Conservation (phyloP, 2,113 vertebrate species). For the Entomyzon cyanotis region DNA sequence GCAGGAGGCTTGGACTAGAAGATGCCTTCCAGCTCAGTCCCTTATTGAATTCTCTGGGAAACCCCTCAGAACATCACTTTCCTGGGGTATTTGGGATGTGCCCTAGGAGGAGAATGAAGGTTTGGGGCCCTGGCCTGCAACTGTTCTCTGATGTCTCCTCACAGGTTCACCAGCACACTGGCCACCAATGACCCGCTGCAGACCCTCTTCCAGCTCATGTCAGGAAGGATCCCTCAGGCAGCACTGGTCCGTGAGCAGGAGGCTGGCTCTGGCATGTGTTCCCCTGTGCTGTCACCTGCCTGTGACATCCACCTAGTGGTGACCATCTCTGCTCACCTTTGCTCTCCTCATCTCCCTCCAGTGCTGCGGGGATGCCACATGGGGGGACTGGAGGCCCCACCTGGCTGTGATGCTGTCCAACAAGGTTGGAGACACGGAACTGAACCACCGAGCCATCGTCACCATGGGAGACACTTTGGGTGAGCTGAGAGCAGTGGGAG, state of each 20-base stretch:
- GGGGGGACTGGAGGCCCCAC: slow-evolving; percentile 92
- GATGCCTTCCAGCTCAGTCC: neutral
- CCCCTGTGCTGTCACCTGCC: neutral
- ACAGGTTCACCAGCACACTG: slow-evolving; percentile 88
- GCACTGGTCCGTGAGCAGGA: slow-evolving; percentile 73
- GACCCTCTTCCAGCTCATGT: slow-evolving; percentile 92
- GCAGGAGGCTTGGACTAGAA: neutral
- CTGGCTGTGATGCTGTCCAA: slow-evolving; percentile 90
- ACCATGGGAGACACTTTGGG: slow-evolving; percentile 89
- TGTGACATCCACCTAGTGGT: neutral
- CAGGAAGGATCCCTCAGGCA: slow-evolving; percentile 84
- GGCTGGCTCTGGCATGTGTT: neutral
- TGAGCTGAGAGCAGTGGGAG: slow-evolving; percentile 52
- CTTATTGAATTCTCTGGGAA: neutral
- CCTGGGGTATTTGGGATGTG: neutral
- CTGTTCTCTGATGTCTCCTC: neutral
- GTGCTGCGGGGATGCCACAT: slow-evolving; percentile 82
- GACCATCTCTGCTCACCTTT: neutral
- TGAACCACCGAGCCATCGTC: slow-evolving; percentile 77
- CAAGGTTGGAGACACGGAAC: slow-evolving; percentile 71
- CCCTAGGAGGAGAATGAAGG: neutral
- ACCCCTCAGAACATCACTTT: neutral
- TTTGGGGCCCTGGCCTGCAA: neutral
- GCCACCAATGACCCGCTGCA: slow-evolving; percentile 85
- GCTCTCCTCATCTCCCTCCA: slow-evolving; percentile 27